A percentile compares a stretch with the other conserved stretches of the same genome.
These are phyloP conservation scores for Australoheros scitulus DNA, from an alignment of 2,113 vertebrate genomes.

Conservation along the genomic window DNA sequence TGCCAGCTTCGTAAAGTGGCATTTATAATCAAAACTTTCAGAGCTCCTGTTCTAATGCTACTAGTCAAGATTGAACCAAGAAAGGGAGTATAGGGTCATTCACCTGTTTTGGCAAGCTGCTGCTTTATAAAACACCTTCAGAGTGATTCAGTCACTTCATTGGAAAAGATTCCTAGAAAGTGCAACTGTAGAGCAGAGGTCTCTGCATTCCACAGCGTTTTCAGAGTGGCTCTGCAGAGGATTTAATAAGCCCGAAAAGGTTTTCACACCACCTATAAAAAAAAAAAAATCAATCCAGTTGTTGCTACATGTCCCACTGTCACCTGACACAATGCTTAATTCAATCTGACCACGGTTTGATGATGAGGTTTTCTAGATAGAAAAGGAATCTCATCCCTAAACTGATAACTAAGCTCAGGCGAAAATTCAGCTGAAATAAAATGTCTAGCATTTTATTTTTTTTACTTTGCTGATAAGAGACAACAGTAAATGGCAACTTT, in stretches of 20 bases:
- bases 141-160: not conserved
- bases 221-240: not conserved
- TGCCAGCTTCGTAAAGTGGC: not conserved
- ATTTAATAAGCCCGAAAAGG: not conserved
- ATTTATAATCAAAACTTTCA: not conserved
- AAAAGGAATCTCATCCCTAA: not conserved
- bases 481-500: not conserved
- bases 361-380: too few species aligned
- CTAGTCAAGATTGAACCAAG: not conserved
- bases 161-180: not conserved
- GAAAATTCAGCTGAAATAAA: not conserved
- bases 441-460: not conserved
- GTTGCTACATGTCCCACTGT: too few species aligned
- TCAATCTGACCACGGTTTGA: not conserved
- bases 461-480: not conserved
- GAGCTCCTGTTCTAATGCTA: not conserved
- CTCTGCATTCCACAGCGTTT: not conserved
- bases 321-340: not conserved
- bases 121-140: not conserved
- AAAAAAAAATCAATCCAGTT: too few species aligned
- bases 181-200: not conserved
- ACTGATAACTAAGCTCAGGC: not conserved
- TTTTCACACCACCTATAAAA: not conserved
- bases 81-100: not conserved
- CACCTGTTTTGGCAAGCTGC: too few species aligned